Base-by-base conservation (phyloP, 2,888 invertebrate genomes). In the Ormyrus thymus region DNA sequence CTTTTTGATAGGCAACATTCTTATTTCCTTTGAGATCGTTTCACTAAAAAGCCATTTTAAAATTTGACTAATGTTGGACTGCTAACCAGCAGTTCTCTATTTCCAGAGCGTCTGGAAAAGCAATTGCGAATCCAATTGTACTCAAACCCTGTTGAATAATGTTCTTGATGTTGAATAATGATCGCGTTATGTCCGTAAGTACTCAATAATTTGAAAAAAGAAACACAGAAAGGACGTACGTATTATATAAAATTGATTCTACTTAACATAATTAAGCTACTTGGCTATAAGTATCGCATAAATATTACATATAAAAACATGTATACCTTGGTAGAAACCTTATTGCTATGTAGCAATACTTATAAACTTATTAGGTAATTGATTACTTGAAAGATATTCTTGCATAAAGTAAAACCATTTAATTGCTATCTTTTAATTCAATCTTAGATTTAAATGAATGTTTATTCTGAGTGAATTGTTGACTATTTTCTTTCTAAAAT, bases 71-170 rank as follows among this genome's bases (percentile, higher is more conserved):
- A 81, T 81, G 53, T 50, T 59, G 81, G 76, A 81, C 81, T 81
- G 79, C 74, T 79, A 46, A 59, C 13, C 55, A 62, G 81, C 81
- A 79, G 79, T 81, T 76, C 89, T 89, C 89, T 89, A 89, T 90
- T 90, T 90, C 90, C 90, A 89, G 90, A 90, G 88, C 89, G 88
- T 90, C 90, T 90, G 90, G 90, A 90, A 89, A 90, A 87, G 88
- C 89, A 89, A 89, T 89, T 89, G 87, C 89, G 87, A 29, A 89
- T 88, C 88, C 86, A 86, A 88, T 88, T 88, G 88, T 89, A 89
- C 73, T 73, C 89, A 88, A 89, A 89, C 89, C 86, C 85, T 89
- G 88, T 87, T 87, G 86, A 89, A 87, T 89, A 89, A 88, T 89
- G 88, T 90, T 68, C 88, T 89, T 88, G 88, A 89, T 87, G 81